Conservation (phyloP, 1,140 invertebrate genomes). For the Cryptotermes secundus region DNA sequence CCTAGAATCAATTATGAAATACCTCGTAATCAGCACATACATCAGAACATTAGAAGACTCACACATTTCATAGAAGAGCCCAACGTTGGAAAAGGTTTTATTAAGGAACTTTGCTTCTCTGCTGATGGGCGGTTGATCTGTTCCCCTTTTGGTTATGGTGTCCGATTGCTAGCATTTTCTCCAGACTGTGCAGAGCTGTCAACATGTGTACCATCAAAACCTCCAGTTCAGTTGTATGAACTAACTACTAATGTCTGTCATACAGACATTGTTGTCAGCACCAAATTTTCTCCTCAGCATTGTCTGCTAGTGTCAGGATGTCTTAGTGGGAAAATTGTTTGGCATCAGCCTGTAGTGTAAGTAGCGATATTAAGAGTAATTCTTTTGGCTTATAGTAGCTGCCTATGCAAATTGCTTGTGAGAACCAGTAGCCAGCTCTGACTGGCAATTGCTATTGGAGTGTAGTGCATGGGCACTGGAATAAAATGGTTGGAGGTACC, state of each 20-base stretch:
- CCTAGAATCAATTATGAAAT: not conserved
- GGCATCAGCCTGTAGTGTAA: conserved; percentile 71
- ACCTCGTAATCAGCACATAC: conserved; percentile 43
- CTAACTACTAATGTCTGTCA: conserved; percentile 72
- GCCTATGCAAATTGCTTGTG: too few relatives aligned
- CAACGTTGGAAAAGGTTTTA: conserved; percentile 83
- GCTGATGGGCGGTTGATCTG: conserved; percentile 84
- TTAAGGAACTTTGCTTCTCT: conserved; percentile 85
- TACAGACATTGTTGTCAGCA: conserved; percentile 82
- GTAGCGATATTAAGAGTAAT: not conserved
- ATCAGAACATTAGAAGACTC: conserved; percentile 73
- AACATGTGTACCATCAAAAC: conserved; percentile 59
- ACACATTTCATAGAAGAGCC: conserved; percentile 85
- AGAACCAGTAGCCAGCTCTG: not conserved
- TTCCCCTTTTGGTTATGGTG: conserved; percentile 83
- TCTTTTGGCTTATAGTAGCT: not conserved
- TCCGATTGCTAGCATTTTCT: conserved; percentile 79
- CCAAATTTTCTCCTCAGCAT: conserved; percentile 85
- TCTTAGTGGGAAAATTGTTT: conserved; percentile 80
- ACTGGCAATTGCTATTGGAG: not conserved
- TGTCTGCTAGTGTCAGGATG: conserved; percentile 86
- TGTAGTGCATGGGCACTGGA: not conserved
- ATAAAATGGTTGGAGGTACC: not conserved
- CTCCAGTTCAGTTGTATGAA: conserved; percentile 56
- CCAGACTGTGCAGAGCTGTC: conserved; percentile 76